Evolutionary conservation across 2,797 vertebrate genomes (phyloP).

Genomic region (Chiroxiphia lanceolata): DNA sequence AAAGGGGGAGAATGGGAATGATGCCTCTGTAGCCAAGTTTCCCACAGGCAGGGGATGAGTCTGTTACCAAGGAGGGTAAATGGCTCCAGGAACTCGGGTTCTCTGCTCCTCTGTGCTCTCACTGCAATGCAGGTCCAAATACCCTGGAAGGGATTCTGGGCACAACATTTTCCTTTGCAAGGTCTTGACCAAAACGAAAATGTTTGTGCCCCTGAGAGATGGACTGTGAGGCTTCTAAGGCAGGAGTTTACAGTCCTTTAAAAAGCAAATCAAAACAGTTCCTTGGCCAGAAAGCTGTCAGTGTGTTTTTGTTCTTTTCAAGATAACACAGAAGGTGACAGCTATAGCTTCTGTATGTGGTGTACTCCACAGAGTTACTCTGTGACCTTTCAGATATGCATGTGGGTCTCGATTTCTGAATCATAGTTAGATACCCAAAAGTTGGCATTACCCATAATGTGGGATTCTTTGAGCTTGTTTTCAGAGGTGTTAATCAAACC

Average conservation of each 20-base stretch:
- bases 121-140: not conserved
- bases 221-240: not conserved
- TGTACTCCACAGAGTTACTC: not conserved
- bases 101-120: not conserved
- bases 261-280: constrained; percentile 9
- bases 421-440: not conserved
- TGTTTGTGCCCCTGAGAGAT: not conserved
- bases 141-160: not conserved
- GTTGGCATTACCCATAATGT: not conserved
- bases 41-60: not conserved
- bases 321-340: not conserved
- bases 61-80: not conserved
- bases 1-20: not conserved
- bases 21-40: not conserved
- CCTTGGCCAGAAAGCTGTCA: not conserved
- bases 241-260: not conserved
- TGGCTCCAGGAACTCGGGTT: not conserved
- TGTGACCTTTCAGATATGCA: not conserved
- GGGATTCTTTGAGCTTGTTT: constrained; percentile 36
- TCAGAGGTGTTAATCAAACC: constrained; percentile 33
- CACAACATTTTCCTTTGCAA: not conserved
- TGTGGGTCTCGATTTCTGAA: constrained; percentile 38
- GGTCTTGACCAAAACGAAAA: not conserved
- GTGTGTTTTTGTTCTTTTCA: not conserved
- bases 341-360: not conserved